Evolutionary conservation across 1,140 invertebrate species (phyloP).

Genomic region (Elymnias hypermnestra): DNA sequence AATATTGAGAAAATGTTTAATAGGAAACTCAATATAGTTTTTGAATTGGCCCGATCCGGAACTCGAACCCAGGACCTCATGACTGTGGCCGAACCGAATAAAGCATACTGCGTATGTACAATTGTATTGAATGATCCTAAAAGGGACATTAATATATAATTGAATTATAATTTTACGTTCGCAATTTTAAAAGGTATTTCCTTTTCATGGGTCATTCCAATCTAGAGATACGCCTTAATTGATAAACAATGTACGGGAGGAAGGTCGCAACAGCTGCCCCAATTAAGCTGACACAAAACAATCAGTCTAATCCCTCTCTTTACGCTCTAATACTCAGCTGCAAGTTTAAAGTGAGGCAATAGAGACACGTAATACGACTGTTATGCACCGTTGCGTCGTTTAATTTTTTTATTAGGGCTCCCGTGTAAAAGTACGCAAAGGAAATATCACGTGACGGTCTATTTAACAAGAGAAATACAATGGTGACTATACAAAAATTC

Average conservation of each 20-base stretch:
- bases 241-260: slow-evolving; percentile 29
- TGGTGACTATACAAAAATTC: background rate
- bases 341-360: slow-evolving; percentile 11
- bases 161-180: no score
- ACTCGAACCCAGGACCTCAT: no score
- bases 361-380: slow-evolving; percentile 5
- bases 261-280: slow-evolving; percentile 21
- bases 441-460: background rate
- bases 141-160: no score
- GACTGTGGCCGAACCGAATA: no score
- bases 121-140: no score
- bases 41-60: no score
- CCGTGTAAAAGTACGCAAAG: background rate
- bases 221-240: slow-evolving; percentile 12
- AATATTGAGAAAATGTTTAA: no score
- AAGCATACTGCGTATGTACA: no score
- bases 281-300: slow-evolving; percentile 46
- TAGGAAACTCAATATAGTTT: no score
- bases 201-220: background rate
- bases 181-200: no score
- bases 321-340: slow-evolving; percentile 22
- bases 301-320: slow-evolving; percentile 17
- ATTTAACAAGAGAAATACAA: background rate
- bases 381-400: slow-evolving; percentile 6
- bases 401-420: slow-evolving; percentile 5